Evolutionary conservation across 2,113 vertebrate genomes (phyloP).

Genomic region (Strigops habroptila): DNA sequence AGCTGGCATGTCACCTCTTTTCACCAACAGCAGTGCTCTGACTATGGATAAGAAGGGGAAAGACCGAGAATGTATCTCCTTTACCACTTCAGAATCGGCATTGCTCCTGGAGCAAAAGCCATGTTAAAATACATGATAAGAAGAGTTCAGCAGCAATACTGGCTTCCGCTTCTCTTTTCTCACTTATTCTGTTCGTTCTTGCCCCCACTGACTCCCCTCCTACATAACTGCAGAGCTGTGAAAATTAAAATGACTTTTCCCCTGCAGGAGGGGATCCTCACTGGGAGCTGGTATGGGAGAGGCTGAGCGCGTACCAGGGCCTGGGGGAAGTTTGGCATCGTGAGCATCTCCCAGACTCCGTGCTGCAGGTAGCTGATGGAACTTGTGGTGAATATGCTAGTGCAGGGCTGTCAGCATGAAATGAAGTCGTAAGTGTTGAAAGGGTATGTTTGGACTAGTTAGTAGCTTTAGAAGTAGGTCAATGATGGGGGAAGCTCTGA

Average conservation of each 20-base stretch:
- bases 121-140: background rate
- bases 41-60: background rate
- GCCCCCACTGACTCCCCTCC: background rate
- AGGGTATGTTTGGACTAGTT: fast-evolving
- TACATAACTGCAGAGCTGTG: background rate
- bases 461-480: background rate
- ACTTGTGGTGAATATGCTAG: background rate
- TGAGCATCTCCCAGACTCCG: background rate
- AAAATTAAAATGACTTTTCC: background rate
- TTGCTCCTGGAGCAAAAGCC: background rate
- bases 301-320: background rate
- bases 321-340: fast-evolving
- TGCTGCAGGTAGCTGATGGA: background rate
- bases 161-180: background rate
- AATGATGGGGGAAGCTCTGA: background rate
- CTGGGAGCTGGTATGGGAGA: fast-evolving
- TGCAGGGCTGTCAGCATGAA: background rate
- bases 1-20: background rate
- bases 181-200: background rate
- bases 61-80: background rate
- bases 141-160: background rate
- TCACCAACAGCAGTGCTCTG: background rate
- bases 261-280: fast-evolving
- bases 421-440: background rate
- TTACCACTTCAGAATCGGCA: background rate